Percentiles rank a stretch among this genome's conserved stretches.
phyloP scores from a whole-genome alignment of 2,113 vertebrate species.

The Epinephelus lanceolatus region DNA sequence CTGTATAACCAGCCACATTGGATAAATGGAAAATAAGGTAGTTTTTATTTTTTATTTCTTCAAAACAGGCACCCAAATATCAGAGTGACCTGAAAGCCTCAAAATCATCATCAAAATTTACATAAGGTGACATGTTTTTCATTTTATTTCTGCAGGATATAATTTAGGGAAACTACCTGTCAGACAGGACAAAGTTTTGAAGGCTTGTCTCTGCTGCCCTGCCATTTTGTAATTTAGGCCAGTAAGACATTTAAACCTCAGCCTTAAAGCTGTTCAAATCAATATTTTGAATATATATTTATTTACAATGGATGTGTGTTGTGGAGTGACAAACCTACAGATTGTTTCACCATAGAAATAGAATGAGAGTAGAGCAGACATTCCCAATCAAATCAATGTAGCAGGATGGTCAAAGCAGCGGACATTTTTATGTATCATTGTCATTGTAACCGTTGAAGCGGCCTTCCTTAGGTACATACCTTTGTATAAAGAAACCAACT shows the following conservation, averaged over 20 bases:
- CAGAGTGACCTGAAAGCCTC: not conserved
- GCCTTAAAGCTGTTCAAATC: not conserved
- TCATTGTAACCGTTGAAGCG: too few relatives aligned
- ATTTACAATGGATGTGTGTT: not conserved
- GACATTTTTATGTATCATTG: too few relatives aligned
- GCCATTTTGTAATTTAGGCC: not conserved
- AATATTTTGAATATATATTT: too few relatives aligned
- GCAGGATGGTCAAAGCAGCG: too few relatives aligned
- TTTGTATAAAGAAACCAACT: too few relatives aligned
- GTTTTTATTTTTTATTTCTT: not conserved
- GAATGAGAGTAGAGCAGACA: too few relatives aligned
- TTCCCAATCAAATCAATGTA: too few relatives aligned
- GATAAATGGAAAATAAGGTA: not conserved
- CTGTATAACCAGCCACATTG: not conserved
- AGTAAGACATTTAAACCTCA: not conserved
- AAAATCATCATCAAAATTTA: not conserved
- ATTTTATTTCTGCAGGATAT: too few relatives aligned
- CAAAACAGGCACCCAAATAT: not conserved
- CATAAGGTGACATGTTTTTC: not conserved
- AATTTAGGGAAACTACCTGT: too few relatives aligned
- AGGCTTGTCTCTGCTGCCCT: not conserved
- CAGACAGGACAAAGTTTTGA: not conserved
- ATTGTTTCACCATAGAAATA: not conserved
- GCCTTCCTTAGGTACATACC: too few relatives aligned
- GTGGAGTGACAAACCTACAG: not conserved